Evolutionary conservation across 2,888 invertebrate genomes (phyloP).

Genomic region (Ochropleura leucogaster): DNA sequence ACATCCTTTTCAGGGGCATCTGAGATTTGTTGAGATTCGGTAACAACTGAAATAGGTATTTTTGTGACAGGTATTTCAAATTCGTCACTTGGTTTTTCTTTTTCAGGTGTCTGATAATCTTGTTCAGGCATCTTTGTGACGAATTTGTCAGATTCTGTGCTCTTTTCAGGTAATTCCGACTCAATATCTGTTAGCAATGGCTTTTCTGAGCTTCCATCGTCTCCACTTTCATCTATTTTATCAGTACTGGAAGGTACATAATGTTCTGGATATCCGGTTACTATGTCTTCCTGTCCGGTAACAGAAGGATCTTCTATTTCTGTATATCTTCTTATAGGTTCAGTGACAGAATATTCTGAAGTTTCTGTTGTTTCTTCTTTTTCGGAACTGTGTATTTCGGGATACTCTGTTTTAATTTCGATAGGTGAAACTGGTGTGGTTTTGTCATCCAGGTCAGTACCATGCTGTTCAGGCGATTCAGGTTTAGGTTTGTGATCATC

Average conservation of each 20-base stretch:
- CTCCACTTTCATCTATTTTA: conserved; percentile 36
- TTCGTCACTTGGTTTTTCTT: conserved; percentile 18
- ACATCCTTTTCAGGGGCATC: conserved; percentile 27
- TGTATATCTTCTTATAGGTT: conserved; percentile 47
- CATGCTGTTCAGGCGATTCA: conserved; percentile 13
- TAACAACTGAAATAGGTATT: conserved; percentile 33
- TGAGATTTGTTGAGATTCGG: conserved; percentile 33
- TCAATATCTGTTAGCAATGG: conserved; percentile 39
- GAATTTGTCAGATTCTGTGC: conserved; percentile 40
- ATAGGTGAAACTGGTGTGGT: conserved; percentile 32
- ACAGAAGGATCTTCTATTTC: conserved; percentile 53
- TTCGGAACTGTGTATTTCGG: conserved; percentile 32
- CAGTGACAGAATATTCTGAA: conserved; percentile 41
- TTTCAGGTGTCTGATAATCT: conserved; percentile 23
- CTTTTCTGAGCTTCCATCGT: conserved; percentile 41
- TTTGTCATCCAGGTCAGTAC: conserved; percentile 22
- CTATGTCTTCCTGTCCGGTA: conserved; percentile 39
- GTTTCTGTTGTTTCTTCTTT: conserved; percentile 46
- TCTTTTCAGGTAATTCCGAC: conserved; percentile 29
- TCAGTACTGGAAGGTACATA: conserved; percentile 33
- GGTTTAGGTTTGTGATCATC: conserved; percentile 32
- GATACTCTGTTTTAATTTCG: conserved; percentile 30
- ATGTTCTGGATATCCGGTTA: conserved; percentile 48
- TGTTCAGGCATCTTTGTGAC: conserved; percentile 28
- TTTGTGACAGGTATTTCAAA: conserved; percentile 42